A percentile compares a stretch with the other conserved stretches of the same genome.
These are phyloP conservation scores for Theretra japonica DNA, from an alignment of 2,888 invertebrate species.

Conservation along the genomic window DNA sequence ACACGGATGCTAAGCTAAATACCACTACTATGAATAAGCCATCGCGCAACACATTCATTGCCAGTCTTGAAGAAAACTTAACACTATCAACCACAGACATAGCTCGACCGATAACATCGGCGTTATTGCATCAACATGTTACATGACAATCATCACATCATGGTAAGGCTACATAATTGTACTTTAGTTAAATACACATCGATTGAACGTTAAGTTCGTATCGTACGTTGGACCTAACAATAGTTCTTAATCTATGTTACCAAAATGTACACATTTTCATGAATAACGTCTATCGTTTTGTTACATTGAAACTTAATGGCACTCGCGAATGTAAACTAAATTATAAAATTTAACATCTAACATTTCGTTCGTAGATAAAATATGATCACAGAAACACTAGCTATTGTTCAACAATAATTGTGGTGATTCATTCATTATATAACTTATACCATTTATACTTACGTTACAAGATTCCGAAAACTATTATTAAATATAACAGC, in stretches of 20 bases:
- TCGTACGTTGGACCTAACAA: slow-evolving; percentile 56
- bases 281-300: slow-evolving; percentile 5
- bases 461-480: slow-evolving; percentile 9
- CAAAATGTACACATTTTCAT: neutral
- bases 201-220: slow-evolving; percentile 37
- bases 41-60: slow-evolving; percentile 53
- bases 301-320: slow-evolving; percentile 65
- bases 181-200: slow-evolving; percentile 37
- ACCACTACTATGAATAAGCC: slow-evolving; percentile 50
- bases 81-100: slow-evolving; percentile 50
- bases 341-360: neutral
- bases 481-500: slow-evolving; percentile 33
- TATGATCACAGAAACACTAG: slow-evolving; percentile 39
- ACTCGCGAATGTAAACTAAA: slow-evolving; percentile 53
- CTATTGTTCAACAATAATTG: slow-evolving; percentile 34
- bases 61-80: slow-evolving; percentile 67
- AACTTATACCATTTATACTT: neutral
- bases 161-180: slow-evolving; percentile 77
- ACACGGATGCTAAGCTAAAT: slow-evolving; percentile 62
- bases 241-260: slow-evolving; percentile 47
- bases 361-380: neutral
- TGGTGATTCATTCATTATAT: neutral
- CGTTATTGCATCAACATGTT: slow-evolving; percentile 41
- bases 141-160: slow-evolving; percentile 52
- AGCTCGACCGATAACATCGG: slow-evolving; percentile 37